Evolutionary conservation across 2,113 vertebrate species (phyloP).

Genomic region (Salvelinus namaycush): DNA sequence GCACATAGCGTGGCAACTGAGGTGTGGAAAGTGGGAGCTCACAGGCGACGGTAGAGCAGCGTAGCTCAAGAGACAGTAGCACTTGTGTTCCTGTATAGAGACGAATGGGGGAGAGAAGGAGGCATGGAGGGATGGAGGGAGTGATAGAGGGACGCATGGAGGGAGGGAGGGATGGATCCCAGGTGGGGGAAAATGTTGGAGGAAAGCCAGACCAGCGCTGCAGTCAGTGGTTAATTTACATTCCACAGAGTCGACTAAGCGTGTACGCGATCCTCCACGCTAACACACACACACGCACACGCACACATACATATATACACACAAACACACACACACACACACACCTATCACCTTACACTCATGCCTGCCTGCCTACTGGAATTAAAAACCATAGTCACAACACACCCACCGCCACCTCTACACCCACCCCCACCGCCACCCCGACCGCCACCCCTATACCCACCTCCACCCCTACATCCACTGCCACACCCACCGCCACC

Average conservation of each 20-base stretch:
- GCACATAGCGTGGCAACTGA: constrained; percentile 35
- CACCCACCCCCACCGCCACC: no score
- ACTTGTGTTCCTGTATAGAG: background rate
- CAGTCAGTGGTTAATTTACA: constrained; percentile 66
- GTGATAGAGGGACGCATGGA: background rate
- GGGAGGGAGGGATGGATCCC: constrained; percentile 23
- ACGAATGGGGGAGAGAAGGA: background rate
- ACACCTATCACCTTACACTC: no score
- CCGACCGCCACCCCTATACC: no score
- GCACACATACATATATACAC: no score
- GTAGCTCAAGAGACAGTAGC: background rate
- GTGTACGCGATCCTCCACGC: background rate
- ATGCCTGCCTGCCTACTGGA: no score
- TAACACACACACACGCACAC: no score
- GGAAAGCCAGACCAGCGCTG: constrained; percentile 44
- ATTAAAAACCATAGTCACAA: no score
- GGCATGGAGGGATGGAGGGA: background rate
- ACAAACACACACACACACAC: no score
- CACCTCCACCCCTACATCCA: no score
- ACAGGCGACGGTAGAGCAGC: background rate
- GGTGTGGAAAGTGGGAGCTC: constrained; percentile 20
- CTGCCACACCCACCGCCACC: accelerated
- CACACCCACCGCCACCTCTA: no score
- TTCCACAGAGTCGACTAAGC: constrained; percentile 53
- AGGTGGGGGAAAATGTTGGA: constrained; percentile 5